These are phyloP conservation scores for Oncorhynchus mykiss DNA, from an alignment of 2,113 vertebrate genomes.

Conservation along the genomic window DNA sequence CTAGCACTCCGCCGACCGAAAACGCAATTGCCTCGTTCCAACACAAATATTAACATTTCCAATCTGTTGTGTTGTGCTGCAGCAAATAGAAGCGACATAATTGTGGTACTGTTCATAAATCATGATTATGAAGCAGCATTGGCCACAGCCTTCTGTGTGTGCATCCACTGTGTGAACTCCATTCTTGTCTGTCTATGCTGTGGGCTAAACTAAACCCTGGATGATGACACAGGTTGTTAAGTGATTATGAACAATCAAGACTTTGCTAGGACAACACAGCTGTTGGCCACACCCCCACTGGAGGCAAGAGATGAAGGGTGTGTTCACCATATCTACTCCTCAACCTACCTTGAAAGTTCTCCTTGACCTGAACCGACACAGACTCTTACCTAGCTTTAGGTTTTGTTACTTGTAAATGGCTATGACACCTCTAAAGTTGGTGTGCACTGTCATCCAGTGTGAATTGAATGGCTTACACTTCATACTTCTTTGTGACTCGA, in stretches of 20 bases:
- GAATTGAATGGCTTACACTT: too few species aligned
- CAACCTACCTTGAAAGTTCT: conserved; percentile 51
- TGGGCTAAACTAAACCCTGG: conserved; percentile 49
- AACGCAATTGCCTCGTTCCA: conserved; percentile 44
- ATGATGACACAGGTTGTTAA: conserved; percentile 58
- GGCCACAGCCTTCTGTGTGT: conserved; percentile 16
- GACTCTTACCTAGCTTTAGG: conserved; percentile 27
- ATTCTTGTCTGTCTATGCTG: conserved; percentile 43
- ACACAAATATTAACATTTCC: conserved; percentile 71
- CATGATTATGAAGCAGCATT: conserved; percentile 70
- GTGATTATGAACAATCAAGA: conserved; percentile 71
- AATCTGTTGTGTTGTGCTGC: conserved; percentile 68
- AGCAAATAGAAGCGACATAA: conserved; percentile 65
- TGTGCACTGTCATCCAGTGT: conserved; percentile 17
- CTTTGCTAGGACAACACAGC: conserved; percentile 58
- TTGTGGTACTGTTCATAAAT: conserved; percentile 72
- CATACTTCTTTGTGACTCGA: too few species aligned
- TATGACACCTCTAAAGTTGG: conserved; percentile 32
- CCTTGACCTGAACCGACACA: conserved; percentile 58
- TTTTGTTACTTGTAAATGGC: conserved; percentile 20
- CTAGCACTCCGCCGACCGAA: conserved; percentile 6
- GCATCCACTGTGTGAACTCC: conserved; percentile 53
- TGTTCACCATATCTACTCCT: conserved; percentile 26
- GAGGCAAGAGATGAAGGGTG: conserved; percentile 50
- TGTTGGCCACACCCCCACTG: conserved; percentile 44